Evolutionary conservation across 92 coral and sea anemone species (phyloP), one percentile per base, ranked within the genome.

Genomic region (Actinostola sp.): DNA sequence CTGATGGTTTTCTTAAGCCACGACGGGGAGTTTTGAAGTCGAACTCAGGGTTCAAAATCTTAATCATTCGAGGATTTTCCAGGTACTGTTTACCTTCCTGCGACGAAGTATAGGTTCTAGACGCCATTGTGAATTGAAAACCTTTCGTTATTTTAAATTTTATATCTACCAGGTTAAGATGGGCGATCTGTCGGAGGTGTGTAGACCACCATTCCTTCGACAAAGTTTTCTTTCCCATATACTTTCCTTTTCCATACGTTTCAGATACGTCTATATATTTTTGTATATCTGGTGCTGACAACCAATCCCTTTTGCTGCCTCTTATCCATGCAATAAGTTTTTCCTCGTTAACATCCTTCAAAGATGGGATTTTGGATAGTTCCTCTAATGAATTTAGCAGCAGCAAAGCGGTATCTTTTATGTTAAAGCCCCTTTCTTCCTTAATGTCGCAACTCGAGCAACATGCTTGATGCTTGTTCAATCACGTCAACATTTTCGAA

Each of bases 201-300:
- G 77, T 60, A 24, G 84, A 45, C 77, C 70, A 76, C 67, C 80
- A 74, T 61, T 74, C 75, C 75, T 74, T 74, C 20, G 61, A 59
- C 24, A 74, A 19, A 28, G 73, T 16, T 78, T 7, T 43, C 7
- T 60, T 76, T 25, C 69, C 51, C 13, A 78, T 46, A 0, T 44
- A 61, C 17, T 24, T 28, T 19, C 84, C 84, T 65, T 55, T 70
- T 49, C 45, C 42, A 39, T 49, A 24, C 10, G 75, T 69, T 45
- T 39, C n/a, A n/a, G n/a, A n/a, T n/a, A n/a, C n/a, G n/a, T n/a
- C n/a, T n/a, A 76, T 67, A 15, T 16, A 0, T 30, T 30, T 38
- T 68, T 82, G 88, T 1, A 82, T 24, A 26, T 58, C 72, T 30
- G n/a, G 61, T 33, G 32, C 36, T 21, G 48, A 33, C 5, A 82